Evolutionary conservation across 2,797 vertebrate species (phyloP), one percentile per base, ranked within the genome.

Genomic region (Thunnus albacares): DNA sequence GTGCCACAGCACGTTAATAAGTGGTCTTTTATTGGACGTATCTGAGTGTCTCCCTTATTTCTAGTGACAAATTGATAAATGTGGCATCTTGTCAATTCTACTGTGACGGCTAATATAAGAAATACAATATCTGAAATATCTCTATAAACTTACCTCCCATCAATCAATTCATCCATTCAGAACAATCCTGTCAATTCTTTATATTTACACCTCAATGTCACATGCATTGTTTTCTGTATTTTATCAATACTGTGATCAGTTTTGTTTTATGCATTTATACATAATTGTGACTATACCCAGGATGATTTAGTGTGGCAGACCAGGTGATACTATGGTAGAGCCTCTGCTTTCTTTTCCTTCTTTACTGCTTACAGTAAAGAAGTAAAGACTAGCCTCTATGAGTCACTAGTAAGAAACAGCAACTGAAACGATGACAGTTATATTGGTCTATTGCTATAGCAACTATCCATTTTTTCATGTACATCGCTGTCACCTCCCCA

Each of bases 1-100:
- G 52, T 60, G 69, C 57, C 53, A 43, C 62, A 24, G 38, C 62
- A 59, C 70, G 35, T 60, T 55, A 74, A 78, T 71, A 60, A 61
- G 9, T 15, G 59, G 45, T 73, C 22, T 30, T 70, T 56, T 28
- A 43, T 10, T 57, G 30, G 63, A 38, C 38, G 28, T 49, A 55
- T 35, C 4, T 26, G 60, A 64, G 53, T 10, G 26, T 65, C 55
- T 47, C 18, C 13, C n/a, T 66, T 30, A 20, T 28, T 57, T 62
- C 47, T 62, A 30, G 79, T 75, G 41, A 13, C 65, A 22, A 15
- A 13, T 14, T 71, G 63, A 79, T 61, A 14, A 77, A 75, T 58
- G 65, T 75, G 35, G 4, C 18, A 3, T 62, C 35, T 59, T 24
- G 6, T 73, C 30, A 63, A 3, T 17, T 67, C 38, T 11, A 0